phyloP scores from a whole-genome alignment of 1,140 invertebrate species.

The Charaxes varanes region DNA sequence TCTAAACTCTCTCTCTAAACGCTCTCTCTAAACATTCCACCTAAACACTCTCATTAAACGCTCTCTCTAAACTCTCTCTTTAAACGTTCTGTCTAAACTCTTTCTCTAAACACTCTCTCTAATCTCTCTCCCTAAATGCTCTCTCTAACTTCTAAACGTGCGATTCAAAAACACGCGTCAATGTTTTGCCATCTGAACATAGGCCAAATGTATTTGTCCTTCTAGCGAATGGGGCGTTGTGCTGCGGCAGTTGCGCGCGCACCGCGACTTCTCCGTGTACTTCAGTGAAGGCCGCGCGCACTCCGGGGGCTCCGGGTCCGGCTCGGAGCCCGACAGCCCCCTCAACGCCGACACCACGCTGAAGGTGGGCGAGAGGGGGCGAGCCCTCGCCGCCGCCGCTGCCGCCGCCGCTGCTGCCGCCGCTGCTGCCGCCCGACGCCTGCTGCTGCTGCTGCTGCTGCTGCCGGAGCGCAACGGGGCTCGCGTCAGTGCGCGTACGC shows the following conservation, averaged over 20 bases:
- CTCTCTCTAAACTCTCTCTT: too few relatives aligned
- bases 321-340: conserved; percentile 42
- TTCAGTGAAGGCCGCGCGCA: conserved; percentile 84
- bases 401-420: conserved; percentile 11
- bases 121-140: too few relatives aligned
- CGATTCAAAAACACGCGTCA: too few relatives aligned
- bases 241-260: conserved; percentile 86
- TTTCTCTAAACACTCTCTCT: too few relatives aligned
- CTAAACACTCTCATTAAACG: too few relatives aligned
- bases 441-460: conserved; percentile 11
- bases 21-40: too few relatives aligned
- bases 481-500: neutral
- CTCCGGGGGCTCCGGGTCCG: conserved; percentile 40
- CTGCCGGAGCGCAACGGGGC: too few relatives aligned
- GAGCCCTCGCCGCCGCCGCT: too few relatives aligned
- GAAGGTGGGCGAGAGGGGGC: conserved; percentile 49
- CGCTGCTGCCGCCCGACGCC: neutral
- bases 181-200: too few relatives aligned
- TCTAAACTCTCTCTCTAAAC: too few relatives aligned
- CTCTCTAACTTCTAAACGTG: too few relatives aligned
- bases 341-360: conserved; percentile 46
- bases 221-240: conserved; percentile 91
- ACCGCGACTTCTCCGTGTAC: conserved; percentile 92
- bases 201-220: conserved; percentile 17
- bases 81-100: too few relatives aligned